Base-by-base conservation (phyloP, 2,888 invertebrate genomes). In the Idaea biselata region DNA sequence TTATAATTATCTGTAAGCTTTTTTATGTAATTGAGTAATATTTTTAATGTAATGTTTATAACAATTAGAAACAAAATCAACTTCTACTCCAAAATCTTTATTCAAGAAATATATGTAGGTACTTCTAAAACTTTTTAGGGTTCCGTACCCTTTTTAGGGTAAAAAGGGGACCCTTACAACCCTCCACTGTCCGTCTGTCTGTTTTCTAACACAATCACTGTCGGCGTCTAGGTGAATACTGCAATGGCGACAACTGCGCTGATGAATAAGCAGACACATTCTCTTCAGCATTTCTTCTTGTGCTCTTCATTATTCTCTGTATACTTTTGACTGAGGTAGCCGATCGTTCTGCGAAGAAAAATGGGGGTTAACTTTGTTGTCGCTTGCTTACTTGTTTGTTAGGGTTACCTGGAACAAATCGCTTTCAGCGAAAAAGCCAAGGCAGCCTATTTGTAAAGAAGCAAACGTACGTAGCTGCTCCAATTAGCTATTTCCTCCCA, bases 281-380 rank as follows among this genome's bases (percentile, higher is more conserved):
- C 68, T 66, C 63, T 73, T 16, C 57, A 60, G 31, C 68, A 61
- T 33, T 69, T 66, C 53, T 62, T 59, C 31, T 54, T 60, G 32
- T 64, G 59, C 56, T 62, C 56, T 8, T 56, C 56, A 18, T 56
- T 17, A 18, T 56, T 56, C 56, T 56, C 18, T 18, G 4, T 11
- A 16, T 17, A 18, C 56, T 56, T 18, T 56, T 56, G 17, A 14
- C 18, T 14, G 56, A 18, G 14, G 18, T 56, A 18, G 18, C 8
- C 7, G 56, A 18, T 11, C 56, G 56, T 5, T 56, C 56, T 56
- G 18, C 4, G 14, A 18, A 18, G 8, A 14, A 56, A 6, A 8
- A 18, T 18, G 11, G 16, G 11, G 7, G 18, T 56, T 18, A 55
- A 6, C n/a, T n/a, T n/a, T n/a, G n/a, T n/a, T n/a, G n/a, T n/a